A percentile compares a stretch with the other conserved stretches of the same genome.
Evolutionary conservation across 2,888 invertebrate species (phyloP).

Genomic region (Drosophila tanythrix): DNA sequence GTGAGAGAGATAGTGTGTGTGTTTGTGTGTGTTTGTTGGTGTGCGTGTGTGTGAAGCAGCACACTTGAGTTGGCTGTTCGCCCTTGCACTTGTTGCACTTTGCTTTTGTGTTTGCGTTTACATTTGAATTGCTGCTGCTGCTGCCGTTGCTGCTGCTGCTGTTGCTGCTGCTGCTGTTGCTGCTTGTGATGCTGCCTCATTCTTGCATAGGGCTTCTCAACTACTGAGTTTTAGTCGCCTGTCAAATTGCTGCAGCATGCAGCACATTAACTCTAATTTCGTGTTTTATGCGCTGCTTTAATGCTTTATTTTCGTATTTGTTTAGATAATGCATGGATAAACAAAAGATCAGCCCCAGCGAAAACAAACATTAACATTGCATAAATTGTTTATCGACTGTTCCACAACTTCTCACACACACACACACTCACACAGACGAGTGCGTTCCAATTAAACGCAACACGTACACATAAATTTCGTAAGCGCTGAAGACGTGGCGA

Average conservation of each 20-base stretch:
- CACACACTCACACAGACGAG: constrained; percentile 6
- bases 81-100: constrained; percentile 65
- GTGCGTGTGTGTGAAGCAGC: neutral
- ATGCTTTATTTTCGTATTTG: constrained; percentile 75
- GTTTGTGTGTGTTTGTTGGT: constrained; percentile 2
- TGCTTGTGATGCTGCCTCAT: constrained; percentile 8
- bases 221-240: constrained; percentile 42
- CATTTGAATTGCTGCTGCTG: constrained; percentile 5
- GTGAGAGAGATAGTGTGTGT: neutral
- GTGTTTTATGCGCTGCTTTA: constrained; percentile 64
- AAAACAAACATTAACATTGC: constrained; percentile 64
- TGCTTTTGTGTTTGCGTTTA: constrained; percentile 5
- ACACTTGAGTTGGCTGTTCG: constrained; percentile 50
- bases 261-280: constrained; percentile 45
- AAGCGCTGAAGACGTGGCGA: constrained; percentile 5
- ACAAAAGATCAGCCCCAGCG: constrained; percentile 48
- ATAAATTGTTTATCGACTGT: constrained; percentile 69
- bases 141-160: neutral
- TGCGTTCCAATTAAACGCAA: constrained; percentile 65
- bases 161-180: constrained; percentile 3
- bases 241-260: constrained; percentile 57
- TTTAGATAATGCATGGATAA: constrained; percentile 76
- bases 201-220: constrained; percentile 19
- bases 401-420: constrained; percentile 33
- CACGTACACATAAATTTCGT: constrained; percentile 55